Evolutionary conservation across 2,797 vertebrate species (phyloP).

Genomic region (Nannoperca australis): DNA sequence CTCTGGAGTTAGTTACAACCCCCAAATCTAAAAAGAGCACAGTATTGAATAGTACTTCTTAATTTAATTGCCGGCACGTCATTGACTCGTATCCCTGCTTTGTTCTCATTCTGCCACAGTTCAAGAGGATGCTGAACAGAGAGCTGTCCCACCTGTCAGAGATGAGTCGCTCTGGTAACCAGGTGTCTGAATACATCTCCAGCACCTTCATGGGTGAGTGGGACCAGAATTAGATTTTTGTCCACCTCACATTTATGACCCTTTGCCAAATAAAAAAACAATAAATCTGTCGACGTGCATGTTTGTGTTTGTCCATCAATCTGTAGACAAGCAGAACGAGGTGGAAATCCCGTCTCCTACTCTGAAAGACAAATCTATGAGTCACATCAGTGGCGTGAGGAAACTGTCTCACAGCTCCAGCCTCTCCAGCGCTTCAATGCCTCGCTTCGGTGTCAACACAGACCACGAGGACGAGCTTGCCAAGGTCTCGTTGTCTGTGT

Average conservation of each 20-base stretch:
- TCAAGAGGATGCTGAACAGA: constrained; percentile 91
- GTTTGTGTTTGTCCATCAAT: constrained; percentile 15
- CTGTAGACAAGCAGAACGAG: constrained; percentile 87
- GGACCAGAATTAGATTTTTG: constrained; percentile 7
- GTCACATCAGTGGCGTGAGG: constrained; percentile 89
- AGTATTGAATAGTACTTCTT: background rate
- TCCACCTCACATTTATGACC: background rate
- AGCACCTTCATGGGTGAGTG: constrained; percentile 92
- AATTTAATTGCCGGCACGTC: background rate
- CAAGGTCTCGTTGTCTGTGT: constrained; percentile 77
- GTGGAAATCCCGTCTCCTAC: constrained; percentile 89
- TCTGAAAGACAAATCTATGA: constrained; percentile 90
- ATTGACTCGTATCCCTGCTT: constrained; percentile 3
- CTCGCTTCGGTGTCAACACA: constrained; percentile 90
- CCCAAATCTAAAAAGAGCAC: background rate
- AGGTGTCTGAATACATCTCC: constrained; percentile 94
- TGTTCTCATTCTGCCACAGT: constrained; percentile 60
- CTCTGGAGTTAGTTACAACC: background rate
- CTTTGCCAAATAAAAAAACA: constrained; percentile 3
- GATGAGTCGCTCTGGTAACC: constrained; percentile 94
- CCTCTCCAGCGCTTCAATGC: constrained; percentile 84
- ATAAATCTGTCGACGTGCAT: background rate
- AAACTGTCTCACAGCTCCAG: constrained; percentile 87
- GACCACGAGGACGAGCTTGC: constrained; percentile 90
- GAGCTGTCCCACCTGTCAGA: constrained; percentile 92